Conservation (phyloP, 2,888 invertebrate genomes). For the Cataglyphis livida region DNA sequence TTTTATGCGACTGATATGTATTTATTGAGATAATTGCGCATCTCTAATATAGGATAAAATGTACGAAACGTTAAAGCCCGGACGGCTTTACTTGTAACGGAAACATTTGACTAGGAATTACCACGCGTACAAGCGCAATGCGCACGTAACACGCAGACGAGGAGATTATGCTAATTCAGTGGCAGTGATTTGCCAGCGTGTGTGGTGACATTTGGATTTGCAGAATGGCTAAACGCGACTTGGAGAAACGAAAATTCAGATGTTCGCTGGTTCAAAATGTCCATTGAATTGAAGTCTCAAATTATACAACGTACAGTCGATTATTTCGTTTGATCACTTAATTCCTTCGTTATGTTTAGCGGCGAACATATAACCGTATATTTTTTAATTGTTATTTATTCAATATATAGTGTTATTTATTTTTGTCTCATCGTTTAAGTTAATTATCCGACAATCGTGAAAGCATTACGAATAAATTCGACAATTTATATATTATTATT, state of each 20-base stretch:
- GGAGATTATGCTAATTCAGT: constrained; percentile 67
- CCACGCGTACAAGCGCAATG: constrained; percentile 21
- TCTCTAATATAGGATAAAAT: constrained; percentile 24
- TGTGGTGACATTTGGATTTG: constrained; percentile 59
- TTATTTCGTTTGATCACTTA: constrained; percentile 8
- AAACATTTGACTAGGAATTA: constrained; percentile 64
- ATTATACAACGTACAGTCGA: neutral
- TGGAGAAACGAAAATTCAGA: constrained; percentile 29
- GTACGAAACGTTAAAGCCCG: constrained; percentile 27
- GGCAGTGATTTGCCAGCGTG: constrained; percentile 52
- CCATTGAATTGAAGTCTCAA: constrained; percentile 14
- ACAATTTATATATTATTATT: neutral
- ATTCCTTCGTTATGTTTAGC: constrained; percentile 1
- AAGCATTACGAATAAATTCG: neutral
- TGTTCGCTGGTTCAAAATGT: neutral
- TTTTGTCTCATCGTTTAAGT: neutral
- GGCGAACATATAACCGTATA: neutral
- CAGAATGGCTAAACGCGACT: constrained; percentile 12
- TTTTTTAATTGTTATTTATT: neutral
- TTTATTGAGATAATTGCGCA: neutral
- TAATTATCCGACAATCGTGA: neutral
- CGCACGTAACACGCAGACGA: constrained; percentile 22
- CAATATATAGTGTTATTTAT: neutral
- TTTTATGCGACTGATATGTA: neutral
- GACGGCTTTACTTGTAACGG: constrained; percentile 36